These are phyloP conservation scores for Zeus faber DNA, from an alignment of 2,113 vertebrate genomes.

Conservation along the genomic window DNA sequence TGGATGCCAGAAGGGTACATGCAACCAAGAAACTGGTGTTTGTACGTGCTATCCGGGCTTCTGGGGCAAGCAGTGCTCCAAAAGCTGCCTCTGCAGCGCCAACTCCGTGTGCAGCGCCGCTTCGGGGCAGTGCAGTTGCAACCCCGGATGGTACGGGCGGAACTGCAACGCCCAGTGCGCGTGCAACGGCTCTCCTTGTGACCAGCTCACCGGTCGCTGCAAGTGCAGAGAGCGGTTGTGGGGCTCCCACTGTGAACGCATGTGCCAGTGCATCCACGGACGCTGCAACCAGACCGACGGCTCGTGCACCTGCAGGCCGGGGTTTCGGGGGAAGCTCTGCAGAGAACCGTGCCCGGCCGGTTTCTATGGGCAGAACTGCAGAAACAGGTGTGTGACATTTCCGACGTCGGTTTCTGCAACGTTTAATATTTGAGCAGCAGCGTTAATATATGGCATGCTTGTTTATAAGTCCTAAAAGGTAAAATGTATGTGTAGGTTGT, in stretches of 20 bases:
- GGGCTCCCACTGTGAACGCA: conserved; percentile 81
- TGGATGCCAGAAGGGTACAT: conserved; percentile 84
- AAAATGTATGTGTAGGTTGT: no score
- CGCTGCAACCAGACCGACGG: conserved; percentile 85
- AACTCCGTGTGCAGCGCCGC: conserved; percentile 84
- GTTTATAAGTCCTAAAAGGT: no score
- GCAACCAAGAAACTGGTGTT: conserved; percentile 81
- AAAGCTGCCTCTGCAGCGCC: conserved; percentile 82
- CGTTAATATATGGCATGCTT: background rate
- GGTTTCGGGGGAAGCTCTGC: conserved; percentile 86
- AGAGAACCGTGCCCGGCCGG: conserved; percentile 83
- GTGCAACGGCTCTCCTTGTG: conserved; percentile 83
- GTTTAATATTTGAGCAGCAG: background rate
- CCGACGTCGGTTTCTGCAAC: background rate
- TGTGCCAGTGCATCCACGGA: conserved; percentile 84
- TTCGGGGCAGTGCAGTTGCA: conserved; percentile 81
- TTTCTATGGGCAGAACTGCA: conserved; percentile 84
- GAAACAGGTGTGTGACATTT: conserved; percentile 62
- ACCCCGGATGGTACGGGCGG: conserved; percentile 84
- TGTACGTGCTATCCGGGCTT: conserved; percentile 83
- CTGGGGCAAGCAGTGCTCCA: conserved; percentile 85
- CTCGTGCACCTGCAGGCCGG: conserved; percentile 84
- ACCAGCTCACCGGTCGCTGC: conserved; percentile 85
- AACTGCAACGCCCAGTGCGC: conserved; percentile 82
- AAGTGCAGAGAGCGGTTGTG: conserved; percentile 83